Base-by-base conservation (phyloP, 2,888 invertebrate species). In the Agapostemon virescens region DNA sequence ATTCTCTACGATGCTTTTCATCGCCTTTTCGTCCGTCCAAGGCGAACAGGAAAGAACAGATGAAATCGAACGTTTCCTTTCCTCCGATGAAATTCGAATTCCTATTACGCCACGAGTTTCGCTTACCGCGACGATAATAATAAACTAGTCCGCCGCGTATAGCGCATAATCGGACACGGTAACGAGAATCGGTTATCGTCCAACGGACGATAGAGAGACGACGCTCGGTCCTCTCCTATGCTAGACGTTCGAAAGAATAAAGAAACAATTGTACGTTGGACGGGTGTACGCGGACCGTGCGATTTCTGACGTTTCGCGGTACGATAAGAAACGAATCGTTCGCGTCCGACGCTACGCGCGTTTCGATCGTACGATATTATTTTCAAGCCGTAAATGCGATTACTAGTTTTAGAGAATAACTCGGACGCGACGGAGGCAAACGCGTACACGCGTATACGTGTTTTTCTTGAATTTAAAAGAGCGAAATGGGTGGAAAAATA, bases 11-110 rank as follows among this genome's bases (percentile, higher is more conserved):
- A 55, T 38, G 23, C 38, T 67, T 40, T 70, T 26, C 33, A n/a
- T 68, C n/a, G n/a, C n/a, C 52, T 42, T 11, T n/a, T 55, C 26
- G 45, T 20, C 64, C 40, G 11, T 0, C 26, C 3, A 38, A 64
- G 63, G 36, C 36, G 36, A 63, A 63, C 36, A 63, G 36, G 36
- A 63, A 36, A 63, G n/a, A n/a, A n/a, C n/a, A n/a, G n/a, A 63
- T 63, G n/a, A 63, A 63, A 63, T n/a, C n/a, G n/a, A n/a, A n/a
- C n/a, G 63, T n/a, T 63, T 23, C 36, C 17, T 36, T 63, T 13
- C 11, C 63, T n/a, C 5, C n/a, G 36, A 36, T 13, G 36, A 63
- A 36, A 63, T 63, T 36, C 4, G n/a, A 13, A 63, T 63, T 63
- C 33, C 33, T 36, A 33, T 63, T 63, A 33, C 61, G 33, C 33